A percentile compares a stretch with the other conserved stretches of the same genome.
phyloP scores from a whole-genome alignment of 2,888 invertebrate species.

The Agrilus cyanescens region DNA sequence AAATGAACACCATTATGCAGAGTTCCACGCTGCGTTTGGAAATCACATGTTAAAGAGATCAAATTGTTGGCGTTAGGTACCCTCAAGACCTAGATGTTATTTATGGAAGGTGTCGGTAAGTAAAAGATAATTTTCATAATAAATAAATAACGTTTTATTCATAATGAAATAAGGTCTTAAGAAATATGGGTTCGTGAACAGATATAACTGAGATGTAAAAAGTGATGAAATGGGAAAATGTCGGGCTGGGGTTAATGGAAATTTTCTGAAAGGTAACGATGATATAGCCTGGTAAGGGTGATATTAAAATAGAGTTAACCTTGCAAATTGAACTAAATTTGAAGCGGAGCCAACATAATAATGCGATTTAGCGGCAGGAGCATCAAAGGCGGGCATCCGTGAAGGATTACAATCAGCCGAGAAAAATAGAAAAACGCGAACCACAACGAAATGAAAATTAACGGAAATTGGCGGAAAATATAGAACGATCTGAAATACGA shows the following conservation, averaged over 20 bases:
- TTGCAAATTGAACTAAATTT: constrained; percentile 24
- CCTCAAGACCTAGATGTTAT: too few relatives aligned
- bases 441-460: constrained; percentile 38
- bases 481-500: constrained; percentile 22
- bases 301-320: constrained; percentile 11
- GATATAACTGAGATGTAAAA: too few relatives aligned
- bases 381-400: constrained; percentile 25
- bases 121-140: too few relatives aligned
- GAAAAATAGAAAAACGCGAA: constrained; percentile 36
- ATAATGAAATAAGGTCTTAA: too few relatives aligned
- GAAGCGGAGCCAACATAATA: constrained; percentile 33
- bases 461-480: constrained; percentile 38
- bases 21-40: too few relatives aligned
- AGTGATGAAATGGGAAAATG: too few relatives aligned
- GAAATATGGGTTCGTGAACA: too few relatives aligned
- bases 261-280: constrained; percentile 6
- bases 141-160: too few relatives aligned
- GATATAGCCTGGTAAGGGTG: constrained; percentile 6
- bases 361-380: constrained; percentile 28
- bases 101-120: too few relatives aligned
- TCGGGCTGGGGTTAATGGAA: neutral
- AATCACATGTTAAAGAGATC: too few relatives aligned
- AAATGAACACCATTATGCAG: too few relatives aligned
- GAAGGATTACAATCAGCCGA: constrained; percentile 35
- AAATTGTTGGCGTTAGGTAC: too few relatives aligned